Evolutionary conservation across 2,888 invertebrate species (phyloP).

Genomic region (Tiphia femorata): DNA sequence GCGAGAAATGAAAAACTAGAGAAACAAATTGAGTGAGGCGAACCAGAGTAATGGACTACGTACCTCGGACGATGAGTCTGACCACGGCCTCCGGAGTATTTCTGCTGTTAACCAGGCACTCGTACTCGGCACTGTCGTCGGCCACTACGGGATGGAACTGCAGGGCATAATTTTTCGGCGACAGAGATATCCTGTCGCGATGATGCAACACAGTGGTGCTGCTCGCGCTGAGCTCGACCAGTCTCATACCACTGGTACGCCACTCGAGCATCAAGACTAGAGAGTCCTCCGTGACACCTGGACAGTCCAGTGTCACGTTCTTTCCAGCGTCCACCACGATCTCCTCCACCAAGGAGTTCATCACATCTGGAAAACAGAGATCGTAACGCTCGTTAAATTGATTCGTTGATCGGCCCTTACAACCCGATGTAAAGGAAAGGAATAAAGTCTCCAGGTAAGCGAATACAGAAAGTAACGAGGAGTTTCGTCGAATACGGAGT

Average conservation of each 20-base stretch:
- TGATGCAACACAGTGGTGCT: slow-evolving; percentile 72
- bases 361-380: slow-evolving; percentile 71
- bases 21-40: neutral
- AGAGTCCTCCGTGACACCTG: slow-evolving; percentile 78
- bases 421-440: neutral
- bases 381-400: too few relatives aligned
- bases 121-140: slow-evolving; percentile 77
- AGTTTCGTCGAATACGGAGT: neutral
- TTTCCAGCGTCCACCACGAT: slow-evolving; percentile 76
- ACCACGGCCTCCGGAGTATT: slow-evolving; percentile 77
- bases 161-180: slow-evolving; percentile 75
- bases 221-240: slow-evolving; percentile 72
- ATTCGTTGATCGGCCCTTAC: too few relatives aligned
- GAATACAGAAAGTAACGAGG: neutral
- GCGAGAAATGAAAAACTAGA: neutral
- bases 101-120: slow-evolving; percentile 78
- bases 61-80: slow-evolving; percentile 78
- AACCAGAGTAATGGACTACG: slow-evolving; percentile 44
- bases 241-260: slow-evolving; percentile 70
- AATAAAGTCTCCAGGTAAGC: neutral
- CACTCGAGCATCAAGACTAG: slow-evolving; percentile 77
- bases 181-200: slow-evolving; percentile 72
- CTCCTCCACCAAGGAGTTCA: slow-evolving; percentile 73
- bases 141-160: slow-evolving; percentile 76
- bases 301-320: slow-evolving; percentile 77